Evolutionary conservation across 2,113 vertebrate genomes (phyloP), one percentile per base, ranked within the genome.

Genomic region (Zapus hudsonius): DNA sequence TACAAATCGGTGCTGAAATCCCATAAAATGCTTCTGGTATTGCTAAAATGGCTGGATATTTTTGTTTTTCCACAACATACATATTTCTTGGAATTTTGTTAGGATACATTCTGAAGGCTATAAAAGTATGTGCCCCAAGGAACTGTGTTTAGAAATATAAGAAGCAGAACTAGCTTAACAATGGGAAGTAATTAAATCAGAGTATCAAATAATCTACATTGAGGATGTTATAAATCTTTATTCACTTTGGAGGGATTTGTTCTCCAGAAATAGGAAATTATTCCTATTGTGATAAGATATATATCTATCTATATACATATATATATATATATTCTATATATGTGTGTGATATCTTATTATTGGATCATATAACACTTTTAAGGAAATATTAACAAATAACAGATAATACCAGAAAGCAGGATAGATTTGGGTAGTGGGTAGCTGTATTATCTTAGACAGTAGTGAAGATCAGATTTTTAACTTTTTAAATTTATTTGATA

Each of bases 1-100:
- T 87, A 90, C 73, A 93, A 61, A 83, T 85, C n/a, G 75, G 90
- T 92, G 38, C 44, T 89, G 90, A 87, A 92, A 95, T 94, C 82
- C 63, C 55, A 27, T 36, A n/a, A 91, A 94, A 91, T 85, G 23
- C 52, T 93, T 95, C 57, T 72, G 29, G 38, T 87, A 91, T 92
- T 88, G 67, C 66, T 89, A 29, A 87, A 82, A 91, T 92, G 88
- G 69, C 70, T 91, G n/a, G 81, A 82, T 36, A 67, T 67, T 91
- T 38, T 40, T 78, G 80, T 81, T 78, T 66, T 64, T 87, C 17
- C 4, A 57, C 55, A 89, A 91, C 86, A 75, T 74, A 67, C 78
- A 84, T 89, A 92, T 85, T 23, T 74, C 61, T 96, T 81, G 44
- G 25, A 38, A 52, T 78, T 97, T 95, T 36, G 47, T 78, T 87